Evolutionary conservation across 2,888 invertebrate genomes (phyloP).

Genomic region (Mamestra brassicae): DNA sequence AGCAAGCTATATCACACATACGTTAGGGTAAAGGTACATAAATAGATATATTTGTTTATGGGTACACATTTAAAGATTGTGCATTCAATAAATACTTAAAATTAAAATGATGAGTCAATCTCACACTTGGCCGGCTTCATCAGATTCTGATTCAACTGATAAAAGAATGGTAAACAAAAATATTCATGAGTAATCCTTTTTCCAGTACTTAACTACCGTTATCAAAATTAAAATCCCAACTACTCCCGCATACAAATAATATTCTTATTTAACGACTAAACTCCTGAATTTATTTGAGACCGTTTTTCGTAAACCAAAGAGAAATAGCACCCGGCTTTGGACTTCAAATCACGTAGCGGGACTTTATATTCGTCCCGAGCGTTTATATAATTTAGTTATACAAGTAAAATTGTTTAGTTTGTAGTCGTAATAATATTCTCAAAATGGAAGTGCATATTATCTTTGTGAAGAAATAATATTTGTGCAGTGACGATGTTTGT

Average conservation of each 20-base stretch:
- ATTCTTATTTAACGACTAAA: conserved; percentile 3
- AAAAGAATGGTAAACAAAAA: not conserved
- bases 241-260: not conserved
- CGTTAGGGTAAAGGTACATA: too few species aligned
- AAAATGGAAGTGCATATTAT: conserved; percentile 39
- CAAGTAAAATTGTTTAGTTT: conserved; percentile 58
- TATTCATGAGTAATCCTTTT: not conserved
- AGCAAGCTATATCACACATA: too few species aligned
- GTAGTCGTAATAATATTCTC: conserved; percentile 36
- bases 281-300: conserved; percentile 23
- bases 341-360: conserved; percentile 53
- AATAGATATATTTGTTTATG: too few species aligned
- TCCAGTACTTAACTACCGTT: not conserved
- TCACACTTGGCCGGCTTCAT: not conserved
- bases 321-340: conserved; percentile 20
- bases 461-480: conserved; percentile 23
- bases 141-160: not conserved
- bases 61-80: too few species aligned
- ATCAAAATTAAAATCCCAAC: conserved; percentile 24
- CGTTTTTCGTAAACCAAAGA: conserved; percentile 25
- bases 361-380: conserved; percentile 48
- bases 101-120: too few species aligned
- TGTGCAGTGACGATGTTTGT: conserved; percentile 4
- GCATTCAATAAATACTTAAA: too few species aligned
- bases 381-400: conserved; percentile 49